Evolutionary conservation across 2,888 invertebrate genomes (phyloP).

Genomic region (Sisyra terminalis): DNA sequence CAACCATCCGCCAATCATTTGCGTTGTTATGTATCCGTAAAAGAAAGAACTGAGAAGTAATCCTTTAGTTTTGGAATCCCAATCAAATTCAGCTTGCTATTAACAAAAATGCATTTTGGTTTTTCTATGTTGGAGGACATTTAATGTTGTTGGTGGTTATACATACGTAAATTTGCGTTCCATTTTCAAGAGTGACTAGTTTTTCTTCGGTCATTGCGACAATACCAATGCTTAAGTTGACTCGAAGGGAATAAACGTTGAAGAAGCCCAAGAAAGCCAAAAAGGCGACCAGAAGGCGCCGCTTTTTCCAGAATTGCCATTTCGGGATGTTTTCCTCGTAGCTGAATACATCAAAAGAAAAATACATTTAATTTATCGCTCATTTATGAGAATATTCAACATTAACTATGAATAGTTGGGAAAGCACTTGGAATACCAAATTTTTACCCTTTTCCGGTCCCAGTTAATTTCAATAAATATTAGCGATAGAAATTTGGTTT

Average conservation of each 20-base stretch:
- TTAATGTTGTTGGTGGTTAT: too few relatives aligned
- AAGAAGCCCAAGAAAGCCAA: slow-evolving; percentile 75
- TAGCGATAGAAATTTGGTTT: too few relatives aligned
- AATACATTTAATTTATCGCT: too few relatives aligned
- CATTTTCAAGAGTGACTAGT: slow-evolving; percentile 40
- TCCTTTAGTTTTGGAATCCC: slow-evolving; percentile 64
- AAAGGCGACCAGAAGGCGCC: slow-evolving; percentile 50
- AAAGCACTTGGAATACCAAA: too few relatives aligned
- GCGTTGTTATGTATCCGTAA: slow-evolving; percentile 76
- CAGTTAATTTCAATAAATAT: too few relatives aligned
- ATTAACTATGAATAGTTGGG: too few relatives aligned
- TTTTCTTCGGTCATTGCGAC: slow-evolving; percentile 78
- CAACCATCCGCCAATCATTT: slow-evolving; percentile 69
- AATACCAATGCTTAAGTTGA: slow-evolving; percentile 83
- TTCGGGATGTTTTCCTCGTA: slow-evolving; percentile 17
- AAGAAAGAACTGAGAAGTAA: slow-evolving; percentile 74
- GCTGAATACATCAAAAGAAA: too few relatives aligned
- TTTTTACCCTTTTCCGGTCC: too few relatives aligned
- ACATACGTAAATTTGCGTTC: slow-evolving; percentile 40
- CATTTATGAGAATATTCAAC: too few relatives aligned
- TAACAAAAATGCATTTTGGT: background rate
- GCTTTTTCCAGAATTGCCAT: slow-evolving; percentile 51
- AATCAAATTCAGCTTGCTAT: slow-evolving; percentile 59
- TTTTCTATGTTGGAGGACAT: background rate
- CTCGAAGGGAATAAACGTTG: slow-evolving; percentile 66